A percentile compares a stretch with the other conserved stretches of the same genome.
Evolutionary conservation across 2,797 vertebrate genomes (phyloP).

Genomic region (Masticophis lateralis): DNA sequence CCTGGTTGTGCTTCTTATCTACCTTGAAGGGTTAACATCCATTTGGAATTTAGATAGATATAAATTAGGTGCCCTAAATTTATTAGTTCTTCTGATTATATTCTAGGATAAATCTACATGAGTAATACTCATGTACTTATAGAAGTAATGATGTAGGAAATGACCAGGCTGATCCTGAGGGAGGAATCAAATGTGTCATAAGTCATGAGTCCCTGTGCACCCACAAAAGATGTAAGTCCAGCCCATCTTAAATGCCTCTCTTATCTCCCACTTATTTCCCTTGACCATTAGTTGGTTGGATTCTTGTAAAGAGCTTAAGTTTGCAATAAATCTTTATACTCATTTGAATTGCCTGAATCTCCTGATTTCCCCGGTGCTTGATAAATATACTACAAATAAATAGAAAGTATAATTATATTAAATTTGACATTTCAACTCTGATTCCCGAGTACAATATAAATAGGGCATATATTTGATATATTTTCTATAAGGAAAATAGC

Average conservation of each 20-base stretch:
- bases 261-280: not conserved
- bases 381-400: not conserved
- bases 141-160: not conserved
- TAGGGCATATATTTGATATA: not conserved
- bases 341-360: not conserved
- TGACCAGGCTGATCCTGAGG: too few relatives aligned
- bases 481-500: not conserved
- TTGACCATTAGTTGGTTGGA: not conserved
- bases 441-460: not conserved
- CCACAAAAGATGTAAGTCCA: too few relatives aligned
- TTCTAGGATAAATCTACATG: not conserved
- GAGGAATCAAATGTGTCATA: too few relatives aligned
- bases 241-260: too few relatives aligned
- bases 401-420: not conserved
- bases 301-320: not conserved
- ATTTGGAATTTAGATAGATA: not conserved
- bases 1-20: not conserved
- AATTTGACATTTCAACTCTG: not conserved
- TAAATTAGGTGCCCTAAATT: not conserved
- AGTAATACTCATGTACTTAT: not conserved
- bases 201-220: too few relatives aligned
- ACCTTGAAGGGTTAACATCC: not conserved
- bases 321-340: not conserved
- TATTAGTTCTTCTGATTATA: not conserved
- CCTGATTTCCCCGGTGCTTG: too few relatives aligned